These are phyloP conservation scores for Callipepla squamata DNA, from an alignment of 2,113 vertebrate genomes.

Conservation along the genomic window DNA sequence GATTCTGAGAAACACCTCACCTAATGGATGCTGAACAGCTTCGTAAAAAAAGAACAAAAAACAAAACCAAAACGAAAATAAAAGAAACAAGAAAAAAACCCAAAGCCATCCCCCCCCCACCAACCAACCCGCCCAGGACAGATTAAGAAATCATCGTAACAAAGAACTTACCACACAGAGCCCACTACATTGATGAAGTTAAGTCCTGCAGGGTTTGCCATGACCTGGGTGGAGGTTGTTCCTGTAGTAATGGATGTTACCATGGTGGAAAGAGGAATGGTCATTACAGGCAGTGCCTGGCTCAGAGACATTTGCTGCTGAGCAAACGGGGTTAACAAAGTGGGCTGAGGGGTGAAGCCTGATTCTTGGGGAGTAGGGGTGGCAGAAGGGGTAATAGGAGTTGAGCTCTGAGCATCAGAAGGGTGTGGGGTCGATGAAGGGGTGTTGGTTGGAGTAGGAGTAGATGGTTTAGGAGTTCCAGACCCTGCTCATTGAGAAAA, in stretches of 20 bases:
- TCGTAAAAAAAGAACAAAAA: not conserved
- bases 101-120: not conserved
- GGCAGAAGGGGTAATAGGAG: conserved; percentile 85
- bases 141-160: not conserved
- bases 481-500: conserved; percentile 90
- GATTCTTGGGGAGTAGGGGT: conserved; percentile 88
- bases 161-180: conserved; percentile 90
- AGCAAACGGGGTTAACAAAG: conserved; percentile 89
- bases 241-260: conserved; percentile 92
- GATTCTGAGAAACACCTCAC: not conserved
- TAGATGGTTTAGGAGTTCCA: conserved; percentile 96
- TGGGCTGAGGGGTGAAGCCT: conserved; percentile 85
- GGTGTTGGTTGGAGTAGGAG: conserved; percentile 94
- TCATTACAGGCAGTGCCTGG: conserved; percentile 94
- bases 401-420: conserved; percentile 85
- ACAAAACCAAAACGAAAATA: not conserved
- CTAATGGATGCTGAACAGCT: not conserved
- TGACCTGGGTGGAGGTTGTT: conserved; percentile 91
- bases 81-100: not conserved
- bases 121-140: not conserved
- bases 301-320: conserved; percentile 94
- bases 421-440: conserved; percentile 95
- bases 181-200: conserved; percentile 97
- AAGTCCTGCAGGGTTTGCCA: conserved; percentile 91
- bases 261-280: conserved; percentile 96